These are phyloP conservation scores for Pachymerium ferrugineum DNA, from an alignment of 2,888 invertebrate species.

Conservation along the genomic window DNA sequence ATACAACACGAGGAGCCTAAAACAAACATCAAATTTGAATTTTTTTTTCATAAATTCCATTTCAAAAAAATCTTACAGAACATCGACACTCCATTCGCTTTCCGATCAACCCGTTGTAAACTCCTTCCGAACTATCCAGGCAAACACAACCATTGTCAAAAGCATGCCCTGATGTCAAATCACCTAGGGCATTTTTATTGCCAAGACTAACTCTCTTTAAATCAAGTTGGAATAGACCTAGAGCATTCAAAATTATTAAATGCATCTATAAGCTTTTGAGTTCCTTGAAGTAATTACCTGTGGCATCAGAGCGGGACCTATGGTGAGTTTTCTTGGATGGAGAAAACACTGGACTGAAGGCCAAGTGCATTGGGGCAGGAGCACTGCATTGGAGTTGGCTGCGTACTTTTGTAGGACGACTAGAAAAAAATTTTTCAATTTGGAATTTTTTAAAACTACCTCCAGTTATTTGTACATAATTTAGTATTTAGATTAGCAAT, in stretches of 20 bases:
- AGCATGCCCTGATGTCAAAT: constrained; percentile 87
- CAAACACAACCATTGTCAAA: constrained; percentile 95
- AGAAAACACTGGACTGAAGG: constrained; percentile 40
- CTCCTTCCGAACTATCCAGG: constrained; percentile 75
- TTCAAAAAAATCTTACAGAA: constrained; percentile 58
- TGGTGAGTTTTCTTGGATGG: constrained; percentile 68
- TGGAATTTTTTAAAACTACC: too few species aligned
- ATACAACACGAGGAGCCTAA: constrained; percentile 72
- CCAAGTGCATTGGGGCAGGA: constrained; percentile 39
- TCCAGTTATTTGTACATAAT: too few species aligned
- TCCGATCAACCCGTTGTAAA: constrained; percentile 70
- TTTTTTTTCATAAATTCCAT: neutral
- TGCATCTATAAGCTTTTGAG: constrained; percentile 17
- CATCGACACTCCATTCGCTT: constrained; percentile 71
- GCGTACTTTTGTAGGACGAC: neutral
- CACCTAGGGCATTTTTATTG: constrained; percentile 58
- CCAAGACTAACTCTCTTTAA: constrained; percentile 32
- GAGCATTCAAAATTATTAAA: neutral
- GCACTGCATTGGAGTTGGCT: constrained; percentile 43
- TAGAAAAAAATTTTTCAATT: too few species aligned
- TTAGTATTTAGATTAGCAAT: neutral
- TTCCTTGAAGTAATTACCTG: constrained; percentile 48
- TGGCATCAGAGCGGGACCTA: constrained; percentile 67
- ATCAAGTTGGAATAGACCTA: constrained; percentile 33
- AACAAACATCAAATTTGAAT: constrained; percentile 38